Evolutionary conservation across 2,797 vertebrate genomes (phyloP).

Genomic region (Podarcis siculus): DNA sequence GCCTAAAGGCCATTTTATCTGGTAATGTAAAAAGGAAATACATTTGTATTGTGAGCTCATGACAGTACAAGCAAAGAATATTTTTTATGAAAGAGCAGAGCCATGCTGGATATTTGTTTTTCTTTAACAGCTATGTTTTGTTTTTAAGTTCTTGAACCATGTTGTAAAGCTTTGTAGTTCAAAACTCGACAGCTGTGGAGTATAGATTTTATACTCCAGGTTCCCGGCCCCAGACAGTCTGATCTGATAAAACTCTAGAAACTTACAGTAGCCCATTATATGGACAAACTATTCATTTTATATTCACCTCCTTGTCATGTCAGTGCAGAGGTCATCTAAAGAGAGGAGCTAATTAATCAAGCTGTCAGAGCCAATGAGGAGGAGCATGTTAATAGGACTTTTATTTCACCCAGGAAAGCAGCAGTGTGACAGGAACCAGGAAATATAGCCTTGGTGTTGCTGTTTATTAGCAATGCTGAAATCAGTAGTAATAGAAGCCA

Average conservation of each 20-base stretch:
- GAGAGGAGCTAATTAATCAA: slow-evolving; percentile 94
- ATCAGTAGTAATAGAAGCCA: slow-evolving; percentile 82
- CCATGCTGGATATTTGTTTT: background rate
- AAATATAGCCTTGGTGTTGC: slow-evolving; percentile 83
- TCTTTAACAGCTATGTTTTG: slow-evolving; percentile 9
- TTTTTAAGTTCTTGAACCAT: background rate
- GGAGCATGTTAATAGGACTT: slow-evolving; percentile 95
- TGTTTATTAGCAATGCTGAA: slow-evolving; percentile 86
- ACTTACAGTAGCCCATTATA: slow-evolving; percentile 79
- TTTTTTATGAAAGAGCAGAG: slow-evolving; percentile 31
- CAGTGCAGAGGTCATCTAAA: slow-evolving; percentile 86
- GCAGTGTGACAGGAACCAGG: slow-evolving; percentile 83
- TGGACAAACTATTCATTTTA: slow-evolving; percentile 83
- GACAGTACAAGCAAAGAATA: slow-evolving; percentile 48
- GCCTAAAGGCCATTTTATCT: slow-evolving; percentile 72
- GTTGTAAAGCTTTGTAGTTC: slow-evolving; percentile 30
- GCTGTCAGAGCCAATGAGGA: slow-evolving; percentile 94
- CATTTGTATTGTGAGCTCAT: slow-evolving; percentile 52
- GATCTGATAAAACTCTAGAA: slow-evolving; percentile 75
- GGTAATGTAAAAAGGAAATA: slow-evolving; percentile 53
- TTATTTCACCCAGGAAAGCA: slow-evolving; percentile 90
- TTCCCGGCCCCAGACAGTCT: slow-evolving; percentile 57
- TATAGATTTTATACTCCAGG: slow-evolving; percentile 50
- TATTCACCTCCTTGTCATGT: slow-evolving; percentile 89
- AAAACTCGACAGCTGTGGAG: slow-evolving; percentile 34